Percentiles rank a stretch among this genome's conserved stretches.
phyloP scores from a whole-genome alignment of 2,888 invertebrate genomes.

The Pachydiplax longipennis region DNA sequence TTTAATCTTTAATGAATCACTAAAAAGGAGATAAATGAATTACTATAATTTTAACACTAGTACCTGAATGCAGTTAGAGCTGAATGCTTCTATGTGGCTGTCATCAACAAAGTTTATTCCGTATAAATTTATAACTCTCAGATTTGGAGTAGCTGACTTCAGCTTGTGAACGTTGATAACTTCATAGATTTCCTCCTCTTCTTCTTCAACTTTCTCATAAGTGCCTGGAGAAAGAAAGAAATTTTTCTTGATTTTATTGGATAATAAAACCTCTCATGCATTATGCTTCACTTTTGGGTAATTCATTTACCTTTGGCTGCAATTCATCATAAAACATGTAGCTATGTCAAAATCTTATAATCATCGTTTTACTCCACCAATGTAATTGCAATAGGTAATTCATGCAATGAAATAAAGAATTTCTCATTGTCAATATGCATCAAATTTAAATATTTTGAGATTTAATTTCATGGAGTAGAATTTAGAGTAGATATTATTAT shows the following conservation, averaged over 20 bases:
- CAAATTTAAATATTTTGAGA: too few relatives aligned
- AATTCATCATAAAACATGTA: too few relatives aligned
- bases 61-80: slow-evolving; percentile 92
- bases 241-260: too few relatives aligned
- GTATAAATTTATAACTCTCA: slow-evolving; percentile 96
- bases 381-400: neutral
- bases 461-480: too few relatives aligned
- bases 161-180: slow-evolving; percentile 99
- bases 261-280: too few relatives aligned
- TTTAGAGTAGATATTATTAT: too few relatives aligned
- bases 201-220: slow-evolving; percentile 97
- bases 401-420: neutral
- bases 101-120: slow-evolving; percentile 99
- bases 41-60: neutral
- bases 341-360: neutral
- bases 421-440: too few relatives aligned
- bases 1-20: too few relatives aligned
- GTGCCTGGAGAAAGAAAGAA: slow-evolving; percentile 69
- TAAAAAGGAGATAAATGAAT: neutral
- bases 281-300: too few relatives aligned
- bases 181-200: slow-evolving; percentile 99
- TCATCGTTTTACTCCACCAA: neutral
- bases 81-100: slow-evolving; percentile 97
- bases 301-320: too few relatives aligned
- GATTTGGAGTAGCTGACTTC: slow-evolving; percentile 96